A percentile compares a stretch with the other conserved stretches of the same genome.
phyloP scores from a whole-genome alignment of 2,113 vertebrate genomes.

The Sinocyclocheilus rhinocerous region DNA sequence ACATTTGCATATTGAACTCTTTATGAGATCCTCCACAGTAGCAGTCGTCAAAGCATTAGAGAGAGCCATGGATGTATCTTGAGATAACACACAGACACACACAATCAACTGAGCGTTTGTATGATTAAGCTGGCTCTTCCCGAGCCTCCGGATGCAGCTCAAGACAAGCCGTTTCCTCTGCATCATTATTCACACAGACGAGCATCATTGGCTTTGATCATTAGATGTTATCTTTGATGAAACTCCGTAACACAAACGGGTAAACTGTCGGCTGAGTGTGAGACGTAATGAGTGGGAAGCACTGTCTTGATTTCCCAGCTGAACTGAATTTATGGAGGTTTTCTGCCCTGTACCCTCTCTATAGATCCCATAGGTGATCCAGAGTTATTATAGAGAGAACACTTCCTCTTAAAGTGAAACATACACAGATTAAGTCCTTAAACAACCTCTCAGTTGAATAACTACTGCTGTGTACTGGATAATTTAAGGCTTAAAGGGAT shows the following conservation, averaged over 20 bases:
- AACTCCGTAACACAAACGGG: slow-evolving; percentile 41
- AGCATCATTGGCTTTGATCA: slow-evolving; percentile 54
- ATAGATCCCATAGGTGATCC: neutral
- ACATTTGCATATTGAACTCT: slow-evolving; percentile 52
- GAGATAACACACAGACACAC: neutral
- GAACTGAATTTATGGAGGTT: slow-evolving; percentile 30
- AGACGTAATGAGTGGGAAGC: slow-evolving; percentile 19
- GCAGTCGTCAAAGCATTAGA: neutral
- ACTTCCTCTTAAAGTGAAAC: neutral
- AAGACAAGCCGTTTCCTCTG: slow-evolving; percentile 35
- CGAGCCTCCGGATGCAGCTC: slow-evolving; percentile 14
- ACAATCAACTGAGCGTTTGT: neutral
- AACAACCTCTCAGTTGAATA: neutral
- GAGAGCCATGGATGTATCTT: slow-evolving; percentile 14
- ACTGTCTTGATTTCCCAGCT: slow-evolving; percentile 41
- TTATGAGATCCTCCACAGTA: slow-evolving; percentile 3
- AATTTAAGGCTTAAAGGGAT: neutral
- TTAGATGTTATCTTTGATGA: slow-evolving; percentile 54
- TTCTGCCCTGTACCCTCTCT: neutral
- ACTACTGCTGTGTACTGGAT: neutral
- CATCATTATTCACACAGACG: slow-evolving; percentile 48
- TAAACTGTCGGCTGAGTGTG: slow-evolving; percentile 23
- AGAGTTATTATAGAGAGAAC: neutral
- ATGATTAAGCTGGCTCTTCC: slow-evolving; percentile 43
- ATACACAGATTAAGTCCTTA: neutral